Evolutionary conservation across 1,140 invertebrate genomes (phyloP).

Genomic region (Drosophila busckii): DNA sequence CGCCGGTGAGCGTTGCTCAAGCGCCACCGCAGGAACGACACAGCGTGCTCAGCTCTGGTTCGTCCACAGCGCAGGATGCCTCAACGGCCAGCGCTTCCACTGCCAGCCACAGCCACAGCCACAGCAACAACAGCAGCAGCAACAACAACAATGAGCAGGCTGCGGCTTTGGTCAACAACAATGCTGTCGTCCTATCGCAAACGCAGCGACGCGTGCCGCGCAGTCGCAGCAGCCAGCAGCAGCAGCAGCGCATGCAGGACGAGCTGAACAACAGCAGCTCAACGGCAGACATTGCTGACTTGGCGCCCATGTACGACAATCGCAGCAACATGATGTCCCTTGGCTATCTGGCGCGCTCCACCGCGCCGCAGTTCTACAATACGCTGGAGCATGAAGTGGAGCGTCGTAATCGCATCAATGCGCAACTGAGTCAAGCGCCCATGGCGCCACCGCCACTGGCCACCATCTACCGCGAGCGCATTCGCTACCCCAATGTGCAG

Average conservation of each 20-base stretch:
- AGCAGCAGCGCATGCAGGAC: slow-evolving; percentile 23
- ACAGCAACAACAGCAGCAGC: neutral
- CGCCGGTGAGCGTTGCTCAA: slow-evolving; percentile 36
- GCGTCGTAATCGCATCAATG: slow-evolving; percentile 72
- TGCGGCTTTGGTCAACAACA: slow-evolving; percentile 6
- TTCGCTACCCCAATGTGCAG: slow-evolving; percentile 51
- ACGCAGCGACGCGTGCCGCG: slow-evolving; percentile 31
- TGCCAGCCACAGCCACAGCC: slow-evolving; percentile 18
- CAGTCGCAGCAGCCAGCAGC: slow-evolving; percentile 35
- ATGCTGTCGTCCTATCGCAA: slow-evolving; percentile 1
- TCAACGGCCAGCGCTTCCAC: slow-evolving; percentile 64
- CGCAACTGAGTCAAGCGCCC: slow-evolving; percentile 58
- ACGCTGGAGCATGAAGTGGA: slow-evolving; percentile 76
- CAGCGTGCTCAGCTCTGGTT: slow-evolving; percentile 70
- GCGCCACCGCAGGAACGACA: slow-evolving; percentile 69
- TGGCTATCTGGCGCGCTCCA: slow-evolving; percentile 59
- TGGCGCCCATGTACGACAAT: slow-evolving; percentile 70
- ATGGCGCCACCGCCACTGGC: slow-evolving; percentile 44
- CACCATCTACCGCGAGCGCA: slow-evolving; percentile 73
- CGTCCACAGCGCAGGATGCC: slow-evolving; percentile 55
- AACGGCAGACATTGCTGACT: slow-evolving; percentile 60
- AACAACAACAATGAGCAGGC: slow-evolving; percentile 25
- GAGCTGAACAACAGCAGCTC: slow-evolving; percentile 69
- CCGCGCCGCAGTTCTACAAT: slow-evolving; percentile 66
- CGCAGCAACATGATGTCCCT: slow-evolving; percentile 74